Conservation (phyloP, 1,140 invertebrate species). For the Aricia agestis region DNA sequence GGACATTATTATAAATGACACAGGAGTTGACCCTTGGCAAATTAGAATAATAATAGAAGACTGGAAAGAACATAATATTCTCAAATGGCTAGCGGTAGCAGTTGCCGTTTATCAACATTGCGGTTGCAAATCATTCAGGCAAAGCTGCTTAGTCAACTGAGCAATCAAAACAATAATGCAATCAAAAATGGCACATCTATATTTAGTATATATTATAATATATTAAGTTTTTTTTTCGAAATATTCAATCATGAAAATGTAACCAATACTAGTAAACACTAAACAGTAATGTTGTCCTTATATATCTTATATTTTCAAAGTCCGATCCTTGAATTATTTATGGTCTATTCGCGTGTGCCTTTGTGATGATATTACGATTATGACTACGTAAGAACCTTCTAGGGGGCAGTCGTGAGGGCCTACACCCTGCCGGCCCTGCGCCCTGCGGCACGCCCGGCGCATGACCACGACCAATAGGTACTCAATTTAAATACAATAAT, state of each 20-base stretch:
- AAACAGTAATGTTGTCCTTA: too few relatives aligned
- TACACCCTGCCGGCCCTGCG: neutral
- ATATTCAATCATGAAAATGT: too few relatives aligned
- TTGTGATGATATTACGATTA: neutral
- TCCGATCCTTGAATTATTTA: neutral
- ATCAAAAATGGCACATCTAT: too few relatives aligned
- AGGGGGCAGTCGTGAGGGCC: neutral
- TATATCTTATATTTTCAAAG: too few relatives aligned
- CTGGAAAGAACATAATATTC: too few relatives aligned
- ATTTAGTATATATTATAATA: too few relatives aligned
- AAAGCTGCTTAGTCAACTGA: neutral
- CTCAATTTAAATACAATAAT: neutral
- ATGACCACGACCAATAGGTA: neutral
- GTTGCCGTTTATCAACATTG: neutral
- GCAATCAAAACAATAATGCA: too few relatives aligned
- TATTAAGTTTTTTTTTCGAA: too few relatives aligned
- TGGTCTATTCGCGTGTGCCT: too few relatives aligned
- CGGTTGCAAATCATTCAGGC: neutral
- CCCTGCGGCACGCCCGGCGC: too few relatives aligned
- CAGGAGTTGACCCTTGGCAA: neutral
- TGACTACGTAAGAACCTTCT: neutral
- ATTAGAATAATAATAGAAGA: neutral
- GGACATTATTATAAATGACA: too few relatives aligned
- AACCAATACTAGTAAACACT: too few relatives aligned
- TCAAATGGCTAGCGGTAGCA: neutral